Conservation (phyloP, 64 coral and sea anemone species). For the Platygyra sinensis region DNA sequence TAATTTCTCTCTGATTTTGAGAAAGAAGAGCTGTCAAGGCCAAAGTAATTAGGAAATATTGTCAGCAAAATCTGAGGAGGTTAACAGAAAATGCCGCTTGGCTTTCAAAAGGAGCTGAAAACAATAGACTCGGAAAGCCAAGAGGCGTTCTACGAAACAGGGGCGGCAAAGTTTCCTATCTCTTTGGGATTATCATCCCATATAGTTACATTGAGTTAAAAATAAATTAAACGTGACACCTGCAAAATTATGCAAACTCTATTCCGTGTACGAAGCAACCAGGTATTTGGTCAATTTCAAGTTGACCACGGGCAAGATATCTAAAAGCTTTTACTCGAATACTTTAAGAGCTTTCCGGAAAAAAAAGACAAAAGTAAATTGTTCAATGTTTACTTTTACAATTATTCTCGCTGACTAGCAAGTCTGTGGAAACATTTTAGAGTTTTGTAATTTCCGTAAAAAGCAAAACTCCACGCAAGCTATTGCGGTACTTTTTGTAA, state of each 20-base stretch:
- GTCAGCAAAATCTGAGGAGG: background rate
- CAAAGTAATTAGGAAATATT: background rate
- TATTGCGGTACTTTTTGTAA: background rate
- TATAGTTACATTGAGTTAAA: background rate
- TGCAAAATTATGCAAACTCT: background rate
- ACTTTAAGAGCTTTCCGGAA: conserved; percentile 5
- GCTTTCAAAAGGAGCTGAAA: background rate
- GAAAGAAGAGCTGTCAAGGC: background rate
- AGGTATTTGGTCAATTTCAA: background rate
- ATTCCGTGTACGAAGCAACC: no score
- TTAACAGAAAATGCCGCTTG: background rate
- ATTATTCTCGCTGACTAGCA: conserved; percentile 5
- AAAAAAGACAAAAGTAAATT: background rate
- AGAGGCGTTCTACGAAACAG: background rate
- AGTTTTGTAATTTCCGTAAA: conserved; percentile 1
- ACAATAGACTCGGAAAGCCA: background rate
- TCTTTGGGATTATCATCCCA: background rate
- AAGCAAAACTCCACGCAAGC: background rate
- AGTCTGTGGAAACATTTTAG: background rate
- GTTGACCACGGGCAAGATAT: background rate
- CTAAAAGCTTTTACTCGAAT: background rate
- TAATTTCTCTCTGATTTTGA: background rate
- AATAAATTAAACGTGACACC: background rate
- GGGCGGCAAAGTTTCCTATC: no score
- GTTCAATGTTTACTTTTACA: conserved; percentile 1